These are phyloP conservation scores for Sphenopsis melanotis DNA, from an alignment of 2,797 vertebrate species.

Conservation along the genomic window DNA sequence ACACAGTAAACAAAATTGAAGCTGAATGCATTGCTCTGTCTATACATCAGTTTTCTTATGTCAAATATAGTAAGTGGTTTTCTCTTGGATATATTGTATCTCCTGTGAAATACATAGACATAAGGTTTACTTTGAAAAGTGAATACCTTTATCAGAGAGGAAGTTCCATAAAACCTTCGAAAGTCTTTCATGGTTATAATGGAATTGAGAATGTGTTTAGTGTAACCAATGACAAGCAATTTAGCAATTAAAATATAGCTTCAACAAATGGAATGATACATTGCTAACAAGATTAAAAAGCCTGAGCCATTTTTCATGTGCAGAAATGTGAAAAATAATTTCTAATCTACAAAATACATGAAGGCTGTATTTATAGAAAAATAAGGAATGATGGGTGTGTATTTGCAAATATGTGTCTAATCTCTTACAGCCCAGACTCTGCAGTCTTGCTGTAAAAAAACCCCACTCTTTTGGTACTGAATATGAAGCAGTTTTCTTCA, in stretches of 20 bases:
- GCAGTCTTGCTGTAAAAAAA: not conserved
- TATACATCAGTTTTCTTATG: not conserved
- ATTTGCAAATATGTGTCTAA: conserved; percentile 32
- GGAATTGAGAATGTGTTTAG: conserved; percentile 17
- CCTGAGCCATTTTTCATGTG: conserved; percentile 48
- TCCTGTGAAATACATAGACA: not conserved
- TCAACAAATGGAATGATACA: conserved; percentile 30
- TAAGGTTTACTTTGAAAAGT: not conserved
- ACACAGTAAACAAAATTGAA: not conserved
- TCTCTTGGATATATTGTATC: not conserved
- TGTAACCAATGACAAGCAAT: conserved; percentile 16
- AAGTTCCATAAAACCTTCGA: conserved; percentile 24
- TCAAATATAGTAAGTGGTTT: not conserved
- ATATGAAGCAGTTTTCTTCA: not conserved
- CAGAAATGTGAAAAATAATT: conserved; percentile 60
- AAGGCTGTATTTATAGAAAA: conserved; percentile 28
- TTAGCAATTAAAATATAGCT: conserved; percentile 60
- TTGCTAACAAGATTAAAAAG: conserved; percentile 55
- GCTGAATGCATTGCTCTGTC: not conserved
- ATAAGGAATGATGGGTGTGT: not conserved
- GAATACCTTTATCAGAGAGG: not conserved
- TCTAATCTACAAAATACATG: conserved; percentile 42
- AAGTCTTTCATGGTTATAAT: conserved; percentile 27
- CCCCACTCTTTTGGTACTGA: conserved; percentile 9
- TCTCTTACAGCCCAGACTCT: conserved; percentile 53